Evolutionary conservation across 2,888 invertebrate species (phyloP), one percentile per base, ranked within the genome.

Genomic region (Harmothoe impar): DNA sequence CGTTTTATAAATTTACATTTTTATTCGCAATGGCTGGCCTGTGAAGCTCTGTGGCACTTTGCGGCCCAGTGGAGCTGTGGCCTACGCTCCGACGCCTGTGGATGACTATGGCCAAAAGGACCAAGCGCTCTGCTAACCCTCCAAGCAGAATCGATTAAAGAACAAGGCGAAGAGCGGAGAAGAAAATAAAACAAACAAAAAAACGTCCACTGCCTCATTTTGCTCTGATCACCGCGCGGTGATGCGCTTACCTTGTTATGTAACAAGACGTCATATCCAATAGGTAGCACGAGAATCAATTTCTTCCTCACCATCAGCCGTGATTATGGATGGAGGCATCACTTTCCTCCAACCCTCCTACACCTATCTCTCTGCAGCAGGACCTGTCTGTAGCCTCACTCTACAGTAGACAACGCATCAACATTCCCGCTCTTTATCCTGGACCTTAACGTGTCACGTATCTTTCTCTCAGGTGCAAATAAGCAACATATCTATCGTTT

Each of bases 131-230:
- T 62, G 20, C 12, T 62, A 62, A 62, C 62, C 20, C n/a, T 62
- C n/a, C 62, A n/a, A n/a, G 62, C 12, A 62, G 62, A 20, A 62
- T 62, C 62, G 62, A 62, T 62, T 62, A 62, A 62, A 62, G 62
- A 62, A 62, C 23, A 62, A 62, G 62, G 62, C 62, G n/a, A 20
- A 20, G 23, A 62, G 43, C 5, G 43, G 10, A 62, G 62, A 62
- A 62, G 62, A 62, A 62, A 62, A 43, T 7, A 43, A 43, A 43
- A 43, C 10, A 43, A 43, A 43, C 3, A 43, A 7, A 43, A n/a
- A n/a, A n/a, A n/a, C n/a, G n/a, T n/a, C 43, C 43, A 43, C 62
- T 62, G 20, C 62, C 20, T 62, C n/a, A n/a, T 62, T 62, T 15
- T 62, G 3, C 23, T 62, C 62, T 62, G 62, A 62, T 62, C 62